phyloP scores from a whole-genome alignment of 2,888 invertebrate genomes.

The Argyresthia goedartella region DNA sequence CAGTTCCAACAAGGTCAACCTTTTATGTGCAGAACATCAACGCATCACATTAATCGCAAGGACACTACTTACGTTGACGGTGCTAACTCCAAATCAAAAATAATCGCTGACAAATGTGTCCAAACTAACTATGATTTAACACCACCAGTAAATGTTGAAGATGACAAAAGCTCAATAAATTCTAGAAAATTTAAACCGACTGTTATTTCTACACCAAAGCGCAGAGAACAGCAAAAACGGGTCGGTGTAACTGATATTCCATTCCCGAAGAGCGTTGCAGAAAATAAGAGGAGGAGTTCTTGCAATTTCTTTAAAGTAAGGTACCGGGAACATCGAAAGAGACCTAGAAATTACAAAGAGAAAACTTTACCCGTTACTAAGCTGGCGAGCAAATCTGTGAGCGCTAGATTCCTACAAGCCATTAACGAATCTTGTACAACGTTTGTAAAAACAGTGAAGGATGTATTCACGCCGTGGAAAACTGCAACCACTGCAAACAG shows the following conservation, averaged over 20 bases:
- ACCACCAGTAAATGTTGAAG: neutral
- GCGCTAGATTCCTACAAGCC: conserved; percentile 34
- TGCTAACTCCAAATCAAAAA: neutral
- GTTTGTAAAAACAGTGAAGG: conserved; percentile 40
- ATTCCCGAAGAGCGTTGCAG: neutral
- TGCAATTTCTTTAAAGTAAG: neutral
- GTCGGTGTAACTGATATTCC: neutral
- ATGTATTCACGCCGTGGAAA: conserved; percentile 33
- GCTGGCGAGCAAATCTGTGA: conserved; percentile 18
- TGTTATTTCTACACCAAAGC: conserved; percentile 39
- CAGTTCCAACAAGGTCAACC: neutral
- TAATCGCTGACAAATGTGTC: conserved; percentile 1
- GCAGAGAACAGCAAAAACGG: neutral
- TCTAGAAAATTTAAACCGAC: conserved; percentile 28
- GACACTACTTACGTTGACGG: neutral
- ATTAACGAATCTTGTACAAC: conserved; percentile 49
- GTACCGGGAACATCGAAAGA: conserved; percentile 12
- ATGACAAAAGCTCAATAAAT: conserved; percentile 5
- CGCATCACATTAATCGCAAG: neutral
- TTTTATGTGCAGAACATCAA: neutral
- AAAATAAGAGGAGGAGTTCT: conserved; percentile 2
- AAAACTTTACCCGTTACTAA: conserved; percentile 2
- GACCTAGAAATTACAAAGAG: conserved; percentile 19
- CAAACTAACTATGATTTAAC: conserved; percentile 2
- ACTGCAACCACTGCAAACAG: neutral